Percentiles rank a stretch among this genome's conserved stretches.
These are phyloP conservation scores for Gambusia yucatana DNA, from an alignment of 2,797 vertebrate genomes.

Conservation along the genomic window DNA sequence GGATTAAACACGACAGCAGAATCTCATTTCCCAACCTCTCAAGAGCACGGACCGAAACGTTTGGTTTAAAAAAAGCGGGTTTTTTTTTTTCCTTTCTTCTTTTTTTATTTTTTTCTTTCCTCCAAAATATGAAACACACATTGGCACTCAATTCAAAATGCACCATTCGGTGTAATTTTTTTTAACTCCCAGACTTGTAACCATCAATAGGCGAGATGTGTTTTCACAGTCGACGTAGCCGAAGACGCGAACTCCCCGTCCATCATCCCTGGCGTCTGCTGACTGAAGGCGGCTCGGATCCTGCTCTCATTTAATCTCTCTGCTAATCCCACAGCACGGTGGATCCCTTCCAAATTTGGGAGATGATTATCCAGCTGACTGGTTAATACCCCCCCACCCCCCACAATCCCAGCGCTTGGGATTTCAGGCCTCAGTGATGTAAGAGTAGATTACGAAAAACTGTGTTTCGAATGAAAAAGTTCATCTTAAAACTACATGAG, in stretches of 20 bases:
- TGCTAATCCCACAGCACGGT: slow-evolving; percentile 40
- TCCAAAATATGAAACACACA: slow-evolving; percentile 56
- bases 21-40: slow-evolving; percentile 69
- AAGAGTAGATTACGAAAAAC: slow-evolving; percentile 15
- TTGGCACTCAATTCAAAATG: slow-evolving; percentile 52
- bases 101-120: too few relatives aligned
- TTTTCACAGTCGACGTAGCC: slow-evolving; percentile 24
- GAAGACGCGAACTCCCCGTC: neutral
- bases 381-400: slow-evolving; percentile 5
- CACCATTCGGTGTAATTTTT: slow-evolving; percentile 31
- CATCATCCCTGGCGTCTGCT: slow-evolving; percentile 17
- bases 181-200: slow-evolving; percentile 14
- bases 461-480: slow-evolving; percentile 4
- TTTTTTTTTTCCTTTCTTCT: too few relatives aligned
- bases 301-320: slow-evolving; percentile 52
- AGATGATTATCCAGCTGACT: slow-evolving; percentile 22
- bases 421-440: slow-evolving; percentile 19
- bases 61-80: slow-evolving; percentile 59
- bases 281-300: slow-evolving; percentile 22
- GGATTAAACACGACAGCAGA: slow-evolving; percentile 72
- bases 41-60: slow-evolving; percentile 48
- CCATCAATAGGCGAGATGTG: slow-evolving; percentile 42
- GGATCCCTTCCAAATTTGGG: slow-evolving; percentile 22
- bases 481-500: neutral
- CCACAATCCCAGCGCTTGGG: neutral